Evolutionary conservation across 2,797 vertebrate species (phyloP).

Genomic region (Gorsachius magnificus): DNA sequence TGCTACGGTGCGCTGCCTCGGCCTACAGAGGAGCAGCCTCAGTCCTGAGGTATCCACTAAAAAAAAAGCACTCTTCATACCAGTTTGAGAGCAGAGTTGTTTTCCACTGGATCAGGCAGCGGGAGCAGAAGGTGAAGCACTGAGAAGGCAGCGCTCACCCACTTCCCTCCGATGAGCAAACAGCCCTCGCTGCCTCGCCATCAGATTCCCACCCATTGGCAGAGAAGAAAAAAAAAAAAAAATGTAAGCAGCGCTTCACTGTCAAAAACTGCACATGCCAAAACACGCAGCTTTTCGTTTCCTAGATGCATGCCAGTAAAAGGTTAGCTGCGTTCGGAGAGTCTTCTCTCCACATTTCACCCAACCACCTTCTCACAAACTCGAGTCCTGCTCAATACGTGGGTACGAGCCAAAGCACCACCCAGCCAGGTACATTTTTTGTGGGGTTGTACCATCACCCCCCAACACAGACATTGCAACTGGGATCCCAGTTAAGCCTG

Average conservation of each 20-base stretch:
- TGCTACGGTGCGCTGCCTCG: rapidly evolving
- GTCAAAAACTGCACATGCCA: not conserved
- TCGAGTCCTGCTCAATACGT: rapidly evolving
- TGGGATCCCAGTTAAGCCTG: not conserved
- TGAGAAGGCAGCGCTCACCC: not conserved
- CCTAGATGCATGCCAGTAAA: not conserved
- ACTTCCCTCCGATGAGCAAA: not conserved
- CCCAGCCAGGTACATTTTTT: rapidly evolving
- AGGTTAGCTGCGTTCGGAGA: not conserved
- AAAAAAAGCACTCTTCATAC: too few relatives aligned
- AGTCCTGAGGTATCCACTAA: not conserved
- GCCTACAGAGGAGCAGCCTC: not conserved
- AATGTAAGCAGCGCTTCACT: rapidly evolving
- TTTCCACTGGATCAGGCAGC: rapidly evolving
- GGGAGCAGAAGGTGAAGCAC: not conserved
- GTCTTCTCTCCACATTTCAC: not conserved
- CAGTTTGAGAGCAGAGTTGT: too few relatives aligned
- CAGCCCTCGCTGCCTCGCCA: not conserved
- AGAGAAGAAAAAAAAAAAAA: not conserved
- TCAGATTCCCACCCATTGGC: not conserved
- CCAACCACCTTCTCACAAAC: not conserved
- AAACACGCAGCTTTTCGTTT: not conserved
- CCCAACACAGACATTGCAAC: not conserved
- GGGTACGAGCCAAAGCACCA: rapidly evolving
- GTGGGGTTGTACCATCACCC: not conserved